Percentiles rank a stretch among this genome's conserved stretches.
These are phyloP conservation scores for Tetheella fluctuosa DNA, from an alignment of 2,888 invertebrate species.

Conservation along the genomic window DNA sequence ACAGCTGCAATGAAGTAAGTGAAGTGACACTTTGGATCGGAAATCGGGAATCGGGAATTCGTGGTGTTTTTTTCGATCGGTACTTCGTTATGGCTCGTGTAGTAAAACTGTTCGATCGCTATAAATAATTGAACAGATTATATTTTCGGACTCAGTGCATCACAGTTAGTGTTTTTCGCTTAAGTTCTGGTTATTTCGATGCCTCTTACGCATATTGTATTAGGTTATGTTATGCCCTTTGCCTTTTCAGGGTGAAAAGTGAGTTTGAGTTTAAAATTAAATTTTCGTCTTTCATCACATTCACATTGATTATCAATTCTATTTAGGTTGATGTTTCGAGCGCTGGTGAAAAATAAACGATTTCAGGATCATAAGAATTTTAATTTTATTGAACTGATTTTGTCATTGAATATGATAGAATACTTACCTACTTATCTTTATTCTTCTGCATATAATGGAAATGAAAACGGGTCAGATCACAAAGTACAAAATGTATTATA, in stretches of 20 bases:
- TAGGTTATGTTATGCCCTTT: conserved; percentile 74
- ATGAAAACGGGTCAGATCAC: no score
- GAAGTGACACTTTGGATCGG: neutral
- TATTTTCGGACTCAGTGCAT: conserved; percentile 16
- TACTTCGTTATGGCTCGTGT: conserved; percentile 40
- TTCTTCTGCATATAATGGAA: no score
- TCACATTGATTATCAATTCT: neutral
- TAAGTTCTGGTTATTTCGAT: conserved; percentile 26
- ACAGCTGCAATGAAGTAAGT: neutral
- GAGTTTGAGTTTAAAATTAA: conserved; percentile 48
- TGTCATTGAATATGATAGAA: no score
- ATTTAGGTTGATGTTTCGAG: neutral
- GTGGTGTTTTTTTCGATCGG: conserved; percentile 38
- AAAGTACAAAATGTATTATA: no score
- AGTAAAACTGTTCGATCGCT: conserved; percentile 31
- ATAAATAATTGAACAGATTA: conserved; percentile 23
- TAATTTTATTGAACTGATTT: no score
- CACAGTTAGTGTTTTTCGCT: conserved; percentile 20
- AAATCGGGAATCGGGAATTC: conserved; percentile 25
- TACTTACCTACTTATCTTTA: no score
- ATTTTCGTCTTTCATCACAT: conserved; percentile 16
- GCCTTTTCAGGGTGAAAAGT: conserved; percentile 62
- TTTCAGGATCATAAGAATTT: no score
- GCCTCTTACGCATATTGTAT: conserved; percentile 47
- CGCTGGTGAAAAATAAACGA: neutral